These are phyloP conservation scores for Chaetogeoica ovagalla DNA, from an alignment of 2,888 invertebrate genomes.

Conservation along the genomic window DNA sequence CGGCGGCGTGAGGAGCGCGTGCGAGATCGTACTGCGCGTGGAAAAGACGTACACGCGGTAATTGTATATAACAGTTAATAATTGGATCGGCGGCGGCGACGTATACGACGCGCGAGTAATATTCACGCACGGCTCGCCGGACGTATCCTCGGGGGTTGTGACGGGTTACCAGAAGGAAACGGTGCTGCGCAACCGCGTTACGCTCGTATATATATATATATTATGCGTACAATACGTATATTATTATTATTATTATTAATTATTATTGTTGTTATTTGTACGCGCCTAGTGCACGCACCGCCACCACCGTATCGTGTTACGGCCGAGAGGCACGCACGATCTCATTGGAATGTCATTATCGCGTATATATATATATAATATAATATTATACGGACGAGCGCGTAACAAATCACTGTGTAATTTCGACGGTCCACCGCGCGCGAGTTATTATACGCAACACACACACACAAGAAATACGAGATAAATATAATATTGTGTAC, in stretches of 20 bases:
- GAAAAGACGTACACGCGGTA: too few relatives aligned
- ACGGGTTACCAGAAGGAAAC: slow-evolving; percentile 6
- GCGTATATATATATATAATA: too few relatives aligned
- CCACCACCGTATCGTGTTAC: neutral
- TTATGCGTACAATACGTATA: neutral
- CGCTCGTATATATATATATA: neutral
- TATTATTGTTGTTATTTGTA: neutral
- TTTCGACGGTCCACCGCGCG: slow-evolving; percentile 27
- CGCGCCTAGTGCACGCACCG: too few relatives aligned
- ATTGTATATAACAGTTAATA: too few relatives aligned
- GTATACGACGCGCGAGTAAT: too few relatives aligned
- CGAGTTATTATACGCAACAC: neutral
- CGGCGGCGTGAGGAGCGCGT: too few relatives aligned
- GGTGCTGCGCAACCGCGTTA: slow-evolving; percentile 28
- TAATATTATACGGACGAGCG: too few relatives aligned
- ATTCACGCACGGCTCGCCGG: neutral
- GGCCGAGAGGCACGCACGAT: slow-evolving; percentile 50
- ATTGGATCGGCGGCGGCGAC: too few relatives aligned
- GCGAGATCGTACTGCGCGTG: too few relatives aligned
- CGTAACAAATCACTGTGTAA: slow-evolving; percentile 40
- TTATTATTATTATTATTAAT: neutral
- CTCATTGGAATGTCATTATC: slow-evolving; percentile 49
- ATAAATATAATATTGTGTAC: neutral
- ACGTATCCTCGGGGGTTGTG: slow-evolving; percentile 27
- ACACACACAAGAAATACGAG: neutral